Conservation (phyloP, 2,113 vertebrate species). For the Elephas maximus region DNA sequence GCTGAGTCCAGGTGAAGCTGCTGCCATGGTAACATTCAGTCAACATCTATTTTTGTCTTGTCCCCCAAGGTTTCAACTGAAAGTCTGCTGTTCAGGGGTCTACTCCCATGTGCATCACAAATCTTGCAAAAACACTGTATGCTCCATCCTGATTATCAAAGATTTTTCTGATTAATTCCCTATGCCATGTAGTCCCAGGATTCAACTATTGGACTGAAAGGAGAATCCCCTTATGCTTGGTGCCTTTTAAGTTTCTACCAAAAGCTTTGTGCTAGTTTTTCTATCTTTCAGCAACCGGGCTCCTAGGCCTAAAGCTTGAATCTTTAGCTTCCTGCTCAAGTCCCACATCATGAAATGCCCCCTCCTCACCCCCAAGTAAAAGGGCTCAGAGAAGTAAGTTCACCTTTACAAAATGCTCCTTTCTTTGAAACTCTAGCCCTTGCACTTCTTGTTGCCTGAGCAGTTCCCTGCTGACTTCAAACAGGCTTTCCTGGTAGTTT, state of each 20-base stretch:
- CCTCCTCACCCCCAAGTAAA: neutral
- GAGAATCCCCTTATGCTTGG: neutral
- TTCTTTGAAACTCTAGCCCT: neutral
- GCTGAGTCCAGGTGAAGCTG: neutral
- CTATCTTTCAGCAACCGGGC: neutral
- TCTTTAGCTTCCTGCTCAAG: neutral
- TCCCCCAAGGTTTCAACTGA: neutral
- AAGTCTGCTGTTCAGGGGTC: neutral
- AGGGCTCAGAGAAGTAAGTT: neutral
- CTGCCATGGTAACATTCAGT: neutral
- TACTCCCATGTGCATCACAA: neutral
- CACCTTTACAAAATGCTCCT: neutral
- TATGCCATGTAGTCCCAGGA: neutral
- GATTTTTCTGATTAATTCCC: neutral
- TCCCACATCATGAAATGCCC: neutral
- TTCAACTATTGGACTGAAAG: neutral
- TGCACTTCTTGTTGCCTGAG: neutral
- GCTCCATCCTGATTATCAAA: slow-evolving; percentile 9
- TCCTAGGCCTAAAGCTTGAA: neutral
- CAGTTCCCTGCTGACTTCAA: neutral
- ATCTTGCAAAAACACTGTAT: neutral
- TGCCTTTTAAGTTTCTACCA: neutral
- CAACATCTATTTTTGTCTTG: neutral
- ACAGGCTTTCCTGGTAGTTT: neutral
- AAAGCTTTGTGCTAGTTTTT: neutral